phyloP scores from a whole-genome alignment of 1,140 invertebrate species.

The Phortica variegata region DNA sequence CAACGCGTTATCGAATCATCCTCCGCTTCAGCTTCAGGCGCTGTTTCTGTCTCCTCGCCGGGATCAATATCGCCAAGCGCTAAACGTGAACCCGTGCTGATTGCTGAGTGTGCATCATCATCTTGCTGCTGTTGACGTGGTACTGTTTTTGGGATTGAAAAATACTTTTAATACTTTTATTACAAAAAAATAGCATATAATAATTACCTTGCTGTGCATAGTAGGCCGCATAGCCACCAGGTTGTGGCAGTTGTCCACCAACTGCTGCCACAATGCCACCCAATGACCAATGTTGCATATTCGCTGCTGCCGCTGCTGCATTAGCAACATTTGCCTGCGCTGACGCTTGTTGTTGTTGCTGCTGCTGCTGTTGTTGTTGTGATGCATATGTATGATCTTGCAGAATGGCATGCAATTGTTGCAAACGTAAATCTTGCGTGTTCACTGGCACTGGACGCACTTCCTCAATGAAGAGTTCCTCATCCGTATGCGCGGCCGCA shows the following conservation, averaged over 20 bases:
- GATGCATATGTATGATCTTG: conserved; percentile 80
- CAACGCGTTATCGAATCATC: conserved; percentile 88
- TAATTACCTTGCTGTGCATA: conserved; percentile 45
- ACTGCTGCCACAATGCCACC: conserved; percentile 47
- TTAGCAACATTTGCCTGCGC: not conserved
- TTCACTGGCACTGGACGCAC: conserved; percentile 51
- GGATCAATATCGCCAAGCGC: conserved; percentile 64
- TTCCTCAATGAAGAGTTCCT: conserved; percentile 55
- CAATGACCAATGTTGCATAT: conserved; percentile 43
- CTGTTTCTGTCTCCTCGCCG: conserved; percentile 85
- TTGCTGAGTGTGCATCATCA: conserved; percentile 68
- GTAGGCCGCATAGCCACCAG: conserved; percentile 19
- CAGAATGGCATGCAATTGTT: conserved; percentile 64
- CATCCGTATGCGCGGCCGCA: conserved; percentile 33
- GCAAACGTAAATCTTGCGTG: conserved; percentile 58
- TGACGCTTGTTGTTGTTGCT: conserved; percentile 13
- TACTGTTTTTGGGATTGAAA: too few relatives aligned
- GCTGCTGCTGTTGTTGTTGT: conserved; percentile 57
- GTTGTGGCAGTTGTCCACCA: conserved; percentile 12
- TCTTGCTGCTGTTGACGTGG: conserved; percentile 50
- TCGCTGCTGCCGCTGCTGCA: conserved; percentile 18
- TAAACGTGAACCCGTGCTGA: conserved; percentile 62
- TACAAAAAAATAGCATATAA: not conserved
- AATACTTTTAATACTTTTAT: not conserved
- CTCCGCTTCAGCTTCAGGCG: conserved; percentile 80